phyloP scores from a whole-genome alignment of 2,113 vertebrate species.

The Mugil cephalus region DNA sequence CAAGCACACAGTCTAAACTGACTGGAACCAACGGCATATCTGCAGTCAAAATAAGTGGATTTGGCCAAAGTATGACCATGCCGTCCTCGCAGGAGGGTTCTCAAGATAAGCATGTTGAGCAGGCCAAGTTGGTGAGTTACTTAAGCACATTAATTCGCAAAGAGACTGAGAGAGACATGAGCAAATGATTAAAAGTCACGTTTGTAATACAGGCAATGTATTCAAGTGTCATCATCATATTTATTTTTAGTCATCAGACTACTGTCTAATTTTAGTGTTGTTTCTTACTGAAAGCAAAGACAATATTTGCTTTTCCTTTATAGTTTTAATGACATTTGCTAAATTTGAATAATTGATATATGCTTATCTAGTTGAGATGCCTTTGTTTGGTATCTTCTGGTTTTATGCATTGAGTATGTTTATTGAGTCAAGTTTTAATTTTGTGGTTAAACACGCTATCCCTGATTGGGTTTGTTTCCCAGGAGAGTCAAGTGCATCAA shows the following conservation, averaged over 20 bases:
- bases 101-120: constrained; percentile 95
- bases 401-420: neutral
- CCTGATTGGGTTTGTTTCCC: too few species aligned
- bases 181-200: neutral
- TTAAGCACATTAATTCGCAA: neutral
- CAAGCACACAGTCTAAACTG: constrained; percentile 89
- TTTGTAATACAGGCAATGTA: neutral
- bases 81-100: constrained; percentile 86
- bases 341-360: too few species aligned
- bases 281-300: neutral
- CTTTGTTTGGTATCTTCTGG: neutral
- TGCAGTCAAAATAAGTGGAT: constrained; percentile 86
- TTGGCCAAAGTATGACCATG: constrained; percentile 83
- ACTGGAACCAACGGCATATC: constrained; percentile 85
- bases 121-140: constrained; percentile 91
- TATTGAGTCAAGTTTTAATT: too few species aligned
- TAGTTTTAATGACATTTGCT: neutral
- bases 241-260: neutral
- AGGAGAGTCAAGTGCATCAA: constrained; percentile 94
- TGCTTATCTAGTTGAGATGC: too few species aligned
- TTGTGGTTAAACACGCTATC: neutral
- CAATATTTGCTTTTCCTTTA: neutral
- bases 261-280: too few species aligned
- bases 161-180: neutral
- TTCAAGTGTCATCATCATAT: neutral